These are phyloP conservation scores for Crotophaga sulcirostris DNA, from an alignment of 2,113 vertebrate species.

Conservation along the genomic window DNA sequence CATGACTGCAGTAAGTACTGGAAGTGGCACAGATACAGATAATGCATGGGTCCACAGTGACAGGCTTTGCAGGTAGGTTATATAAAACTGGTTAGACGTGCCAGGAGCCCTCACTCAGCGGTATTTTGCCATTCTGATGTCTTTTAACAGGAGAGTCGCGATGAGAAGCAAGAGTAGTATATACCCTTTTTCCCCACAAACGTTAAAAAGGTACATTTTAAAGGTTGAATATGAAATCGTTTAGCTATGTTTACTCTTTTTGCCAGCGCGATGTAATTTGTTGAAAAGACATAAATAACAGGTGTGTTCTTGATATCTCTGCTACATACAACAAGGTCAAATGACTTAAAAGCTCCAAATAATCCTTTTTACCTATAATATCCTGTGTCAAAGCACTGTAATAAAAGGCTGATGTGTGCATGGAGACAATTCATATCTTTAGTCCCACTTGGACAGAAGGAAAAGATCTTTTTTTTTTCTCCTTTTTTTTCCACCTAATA, in stretches of 20 bases:
- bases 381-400: background rate
- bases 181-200: background rate
- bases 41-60: rapidly evolving
- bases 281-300: constrained; percentile 24
- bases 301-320: background rate
- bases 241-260: background rate
- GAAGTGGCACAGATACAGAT: background rate
- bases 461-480: background rate
- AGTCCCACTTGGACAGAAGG: background rate
- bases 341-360: background rate
- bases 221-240: background rate
- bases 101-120: background rate
- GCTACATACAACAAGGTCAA: constrained; percentile 2
- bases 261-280: background rate
- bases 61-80: background rate
- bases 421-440: background rate
- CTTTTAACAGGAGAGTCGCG: background rate
- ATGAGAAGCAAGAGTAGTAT: background rate
- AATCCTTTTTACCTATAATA: background rate
- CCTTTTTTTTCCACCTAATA: background rate
- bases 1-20: background rate
- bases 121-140: background rate
- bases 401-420: background rate
- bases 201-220: background rate
- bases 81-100: background rate